These are phyloP conservation scores for Ceyx melanurus DNA, from an alignment of 2,113 vertebrate species.

Conservation along the genomic window DNA sequence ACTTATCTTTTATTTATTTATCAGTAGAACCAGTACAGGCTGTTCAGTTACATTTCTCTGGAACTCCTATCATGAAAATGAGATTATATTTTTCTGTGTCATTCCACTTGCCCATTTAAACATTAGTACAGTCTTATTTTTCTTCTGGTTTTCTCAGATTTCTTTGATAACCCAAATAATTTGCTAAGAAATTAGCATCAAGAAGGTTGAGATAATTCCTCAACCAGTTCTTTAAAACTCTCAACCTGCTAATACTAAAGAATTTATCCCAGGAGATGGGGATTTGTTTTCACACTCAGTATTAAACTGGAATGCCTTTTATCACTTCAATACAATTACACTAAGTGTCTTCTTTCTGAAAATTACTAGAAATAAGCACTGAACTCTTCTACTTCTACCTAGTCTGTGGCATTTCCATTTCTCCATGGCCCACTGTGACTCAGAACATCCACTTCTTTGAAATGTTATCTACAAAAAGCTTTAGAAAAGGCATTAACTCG, in stretches of 20 bases:
- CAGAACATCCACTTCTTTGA: constrained; percentile 5
- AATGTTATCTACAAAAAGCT: constrained; percentile 10
- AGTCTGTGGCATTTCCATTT: neutral
- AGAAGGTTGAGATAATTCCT: neutral
- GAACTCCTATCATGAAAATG: neutral
- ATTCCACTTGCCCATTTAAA: neutral
- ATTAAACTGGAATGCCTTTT: neutral
- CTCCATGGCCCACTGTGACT: neutral
- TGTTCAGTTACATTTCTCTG: neutral
- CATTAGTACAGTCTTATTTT: neutral
- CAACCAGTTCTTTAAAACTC: neutral
- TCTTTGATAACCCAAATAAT: neutral
- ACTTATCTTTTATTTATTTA: neutral
- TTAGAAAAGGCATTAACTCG: neutral
- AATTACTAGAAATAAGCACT: neutral
- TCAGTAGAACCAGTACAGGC: neutral
- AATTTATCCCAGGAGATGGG: neutral
- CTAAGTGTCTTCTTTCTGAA: neutral
- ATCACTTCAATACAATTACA: neutral
- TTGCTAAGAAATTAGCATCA: neutral
- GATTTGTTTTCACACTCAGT: neutral
- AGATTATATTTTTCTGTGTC: constrained; percentile 15
- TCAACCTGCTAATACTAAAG: neutral
- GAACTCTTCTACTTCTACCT: neutral
- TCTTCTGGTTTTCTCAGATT: neutral